phyloP scores from a whole-genome alignment of 2,797 vertebrate genomes.

The Salarias fasciatus region DNA sequence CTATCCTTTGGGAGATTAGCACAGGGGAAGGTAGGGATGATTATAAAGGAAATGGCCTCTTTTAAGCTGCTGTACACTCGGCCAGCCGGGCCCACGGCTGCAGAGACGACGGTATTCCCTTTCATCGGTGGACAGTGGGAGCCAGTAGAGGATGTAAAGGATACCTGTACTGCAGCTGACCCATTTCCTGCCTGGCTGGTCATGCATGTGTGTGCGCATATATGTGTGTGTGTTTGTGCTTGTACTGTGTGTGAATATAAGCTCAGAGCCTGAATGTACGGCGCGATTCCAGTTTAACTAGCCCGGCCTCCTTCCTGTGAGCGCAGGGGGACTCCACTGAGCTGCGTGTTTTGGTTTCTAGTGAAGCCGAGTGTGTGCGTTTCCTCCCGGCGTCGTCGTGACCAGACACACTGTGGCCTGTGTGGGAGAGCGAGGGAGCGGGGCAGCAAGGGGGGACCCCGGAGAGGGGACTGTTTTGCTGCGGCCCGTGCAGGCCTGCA shows the following conservation, averaged over 20 bases:
- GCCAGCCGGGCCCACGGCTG: slow-evolving; percentile 40
- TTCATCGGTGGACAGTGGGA: slow-evolving; percentile 56
- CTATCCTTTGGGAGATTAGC: slow-evolving; percentile 63
- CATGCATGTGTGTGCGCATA: slow-evolving; percentile 30
- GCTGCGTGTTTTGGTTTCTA: slow-evolving; percentile 71
- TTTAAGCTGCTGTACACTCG: slow-evolving; percentile 43
- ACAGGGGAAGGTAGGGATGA: slow-evolving; percentile 51
- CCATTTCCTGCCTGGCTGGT: slow-evolving; percentile 63
- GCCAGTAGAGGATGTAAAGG: slow-evolving; percentile 67
- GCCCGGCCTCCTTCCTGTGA: slow-evolving; percentile 63
- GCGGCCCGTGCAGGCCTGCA: slow-evolving; percentile 48
- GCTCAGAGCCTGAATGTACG: slow-evolving; percentile 21
- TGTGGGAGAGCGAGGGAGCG: slow-evolving; percentile 24
- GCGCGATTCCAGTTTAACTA: slow-evolving; percentile 31
- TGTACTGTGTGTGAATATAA: neutral
- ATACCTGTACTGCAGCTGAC: slow-evolving; percentile 62
- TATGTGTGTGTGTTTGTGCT: slow-evolving; percentile 25
- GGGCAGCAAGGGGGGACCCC: slow-evolving; percentile 28
- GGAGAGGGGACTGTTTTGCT: slow-evolving; percentile 51
- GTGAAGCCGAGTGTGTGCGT: slow-evolving; percentile 54
- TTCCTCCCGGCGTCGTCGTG: slow-evolving; percentile 55
- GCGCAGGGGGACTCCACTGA: slow-evolving; percentile 33
- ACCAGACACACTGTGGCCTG: slow-evolving; percentile 61
- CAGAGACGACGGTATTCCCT: slow-evolving; percentile 56
- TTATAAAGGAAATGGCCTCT: slow-evolving; percentile 76